These are phyloP conservation scores for Ditula angustiorana DNA, from an alignment of 2,888 invertebrate species.

Conservation along the genomic window DNA sequence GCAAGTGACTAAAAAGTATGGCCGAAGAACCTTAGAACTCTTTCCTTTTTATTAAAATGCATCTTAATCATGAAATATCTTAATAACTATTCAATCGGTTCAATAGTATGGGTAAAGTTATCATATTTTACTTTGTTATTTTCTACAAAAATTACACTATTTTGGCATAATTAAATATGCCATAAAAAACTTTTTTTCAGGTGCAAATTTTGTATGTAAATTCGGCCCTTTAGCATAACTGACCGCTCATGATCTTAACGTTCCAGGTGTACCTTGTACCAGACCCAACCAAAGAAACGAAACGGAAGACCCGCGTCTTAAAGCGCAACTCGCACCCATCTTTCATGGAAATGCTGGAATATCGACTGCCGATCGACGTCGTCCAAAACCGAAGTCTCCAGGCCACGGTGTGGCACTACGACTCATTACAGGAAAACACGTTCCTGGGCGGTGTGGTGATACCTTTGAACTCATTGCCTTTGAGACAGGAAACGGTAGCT, in stretches of 20 bases:
- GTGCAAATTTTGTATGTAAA: too few species aligned
- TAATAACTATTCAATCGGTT: too few species aligned
- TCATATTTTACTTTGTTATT: too few species aligned
- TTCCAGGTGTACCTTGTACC: conserved; percentile 93
- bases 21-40: too few species aligned
- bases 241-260: background rate
- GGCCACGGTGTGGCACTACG: conserved; percentile 98
- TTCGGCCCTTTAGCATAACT: too few species aligned
- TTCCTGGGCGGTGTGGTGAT: conserved; percentile 97
- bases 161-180: too few species aligned
- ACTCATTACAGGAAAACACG: conserved; percentile 96
- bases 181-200: too few species aligned
- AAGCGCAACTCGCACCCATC: conserved; percentile 97
- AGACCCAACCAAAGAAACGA: conserved; percentile 96
- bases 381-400: conserved; percentile 92
- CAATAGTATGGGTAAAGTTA: too few species aligned
- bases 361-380: conserved; percentile 92
- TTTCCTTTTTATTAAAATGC: too few species aligned
- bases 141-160: too few species aligned
- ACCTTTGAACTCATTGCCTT: conserved; percentile 89
- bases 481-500: conserved; percentile 91
- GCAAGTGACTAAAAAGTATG: too few species aligned
- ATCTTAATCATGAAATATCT: too few species aligned
- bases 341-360: conserved; percentile 99
- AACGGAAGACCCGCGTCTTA: conserved; percentile 97